Evolutionary conservation across 2,888 invertebrate species (phyloP).

Genomic region (Trichogramma dendrolimi): DNA sequence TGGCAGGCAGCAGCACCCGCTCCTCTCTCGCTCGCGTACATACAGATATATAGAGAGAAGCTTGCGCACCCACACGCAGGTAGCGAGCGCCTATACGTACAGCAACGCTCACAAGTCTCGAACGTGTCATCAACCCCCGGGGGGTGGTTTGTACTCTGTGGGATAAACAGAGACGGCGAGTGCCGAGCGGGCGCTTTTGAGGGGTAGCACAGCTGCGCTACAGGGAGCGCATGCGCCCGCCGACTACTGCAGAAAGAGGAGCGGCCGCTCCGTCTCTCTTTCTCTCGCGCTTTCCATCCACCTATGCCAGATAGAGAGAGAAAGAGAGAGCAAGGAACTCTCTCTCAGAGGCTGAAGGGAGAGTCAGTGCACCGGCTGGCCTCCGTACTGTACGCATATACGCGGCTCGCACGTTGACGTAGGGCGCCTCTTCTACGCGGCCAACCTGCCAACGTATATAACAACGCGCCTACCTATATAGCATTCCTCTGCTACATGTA

Average conservation of each 20-base stretch:
- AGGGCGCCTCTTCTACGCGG: no score
- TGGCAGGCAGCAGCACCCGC: no score
- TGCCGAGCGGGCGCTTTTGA: neutral
- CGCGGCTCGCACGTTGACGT: no score
- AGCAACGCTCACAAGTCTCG: no score
- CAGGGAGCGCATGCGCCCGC: neutral
- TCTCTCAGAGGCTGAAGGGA: slow-evolving; percentile 30
- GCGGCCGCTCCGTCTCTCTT: neutral
- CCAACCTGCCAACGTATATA: no score
- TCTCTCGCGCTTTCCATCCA: neutral
- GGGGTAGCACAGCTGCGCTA: neutral
- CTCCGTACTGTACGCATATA: slow-evolving; percentile 29
- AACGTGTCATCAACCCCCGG: slow-evolving; percentile 44
- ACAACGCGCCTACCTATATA: neutral
- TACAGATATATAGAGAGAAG: neutral
- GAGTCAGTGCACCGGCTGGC: slow-evolving; percentile 50
- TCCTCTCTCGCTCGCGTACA: slow-evolving; percentile 15
- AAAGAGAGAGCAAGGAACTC: slow-evolving; percentile 38
- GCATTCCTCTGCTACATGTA: neutral
- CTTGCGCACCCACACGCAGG: no score
- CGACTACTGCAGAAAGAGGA: neutral
- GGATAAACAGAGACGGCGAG: neutral
- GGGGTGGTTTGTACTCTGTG: slow-evolving; percentile 10
- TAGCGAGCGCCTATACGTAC: no score
- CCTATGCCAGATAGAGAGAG: slow-evolving; percentile 31